phyloP scores from a whole-genome alignment of 2,888 invertebrate genomes.

The Dilophus febrilis region DNA sequence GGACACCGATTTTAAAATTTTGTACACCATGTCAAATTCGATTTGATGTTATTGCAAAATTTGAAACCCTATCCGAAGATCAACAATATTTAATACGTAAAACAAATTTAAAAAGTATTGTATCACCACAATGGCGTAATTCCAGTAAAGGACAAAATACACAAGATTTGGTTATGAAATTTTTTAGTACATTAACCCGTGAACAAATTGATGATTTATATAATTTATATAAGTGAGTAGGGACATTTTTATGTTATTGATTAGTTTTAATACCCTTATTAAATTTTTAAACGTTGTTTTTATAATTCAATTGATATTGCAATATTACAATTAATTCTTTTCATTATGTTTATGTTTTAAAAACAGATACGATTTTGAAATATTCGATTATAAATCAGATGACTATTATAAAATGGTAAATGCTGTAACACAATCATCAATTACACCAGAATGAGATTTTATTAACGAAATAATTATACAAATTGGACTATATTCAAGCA shows the following conservation, averaged over 20 bases:
- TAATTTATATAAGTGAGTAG: slow-evolving; percentile 53
- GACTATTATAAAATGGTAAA: slow-evolving; percentile 40
- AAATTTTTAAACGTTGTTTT: no score
- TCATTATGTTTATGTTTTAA: no score
- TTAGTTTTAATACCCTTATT: no score
- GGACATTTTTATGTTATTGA: neutral
- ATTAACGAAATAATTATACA: no score
- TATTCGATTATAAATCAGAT: slow-evolving; percentile 69
- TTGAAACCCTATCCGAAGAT: slow-evolving; percentile 68
- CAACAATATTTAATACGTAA: slow-evolving; percentile 65
- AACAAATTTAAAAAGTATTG: slow-evolving; percentile 53
- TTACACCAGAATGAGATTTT: no score
- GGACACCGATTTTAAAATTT: slow-evolving; percentile 68
- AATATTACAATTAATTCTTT: no score
- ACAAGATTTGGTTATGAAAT: slow-evolving; percentile 50
- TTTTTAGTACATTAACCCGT: slow-evolving; percentile 58
- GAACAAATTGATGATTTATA: slow-evolving; percentile 60
- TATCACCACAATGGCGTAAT: slow-evolving; percentile 71
- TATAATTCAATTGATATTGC: neutral
- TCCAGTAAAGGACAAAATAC: slow-evolving; percentile 61
- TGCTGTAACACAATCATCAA: neutral
- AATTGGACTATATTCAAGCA: no score
- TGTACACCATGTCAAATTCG: slow-evolving; percentile 74
- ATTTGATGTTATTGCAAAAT: slow-evolving; percentile 66
- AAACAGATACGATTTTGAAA: slow-evolving; percentile 72